Base-by-base conservation (phyloP, 2,888 invertebrate genomes). In the Scotopteryx bipunctaria region DNA sequence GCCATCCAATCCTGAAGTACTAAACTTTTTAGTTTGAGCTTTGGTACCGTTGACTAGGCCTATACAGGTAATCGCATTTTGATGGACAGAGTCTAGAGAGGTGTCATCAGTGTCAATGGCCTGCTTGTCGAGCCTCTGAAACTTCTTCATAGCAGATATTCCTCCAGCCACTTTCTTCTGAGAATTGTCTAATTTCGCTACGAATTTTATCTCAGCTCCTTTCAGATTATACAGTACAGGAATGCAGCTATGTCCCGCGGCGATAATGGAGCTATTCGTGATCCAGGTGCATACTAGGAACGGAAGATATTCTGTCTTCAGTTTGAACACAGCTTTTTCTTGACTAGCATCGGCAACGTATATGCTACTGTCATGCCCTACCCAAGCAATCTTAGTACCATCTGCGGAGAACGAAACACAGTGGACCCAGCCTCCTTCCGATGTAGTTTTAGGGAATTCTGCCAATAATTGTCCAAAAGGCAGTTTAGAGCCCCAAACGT, bases 321-420 rank as follows among this genome's bases (percentile, higher is more conserved):
- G 86, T 81, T 95, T 95, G 47, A 92, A 89, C 32, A 96, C 93
- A 56, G 92, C 89, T 71, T 93, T 94, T 5, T 92, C 93, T 63
- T 92, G 92, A 40, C 93, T 93, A 36, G 97, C 96, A 91, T 99
- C 97, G 0, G 96, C 98, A 32, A 99, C 92, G 71, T 96, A 97
- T 54, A 99, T 94, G 27, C 98, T 96, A 51, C 98, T 97, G 84
- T 99, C 99, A 82, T 99, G 99, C 0, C 97, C 96, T 1, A 99
- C 98, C 99, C 99, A 99, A 64, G 98, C 98, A 29, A 99, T 92
- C 81, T 96, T 96, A 69, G 96, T 96, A 13, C 99, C 99, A 82
- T 97, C 97, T 21, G 96, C 96, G 45, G 98, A 99, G 85, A 99
- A 99, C 55, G 96, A 95, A 2, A 99, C 98, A 69, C 94, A 94